Evolutionary conservation across 2,797 vertebrate species (phyloP).

Genomic region (Falco rusticolus): DNA sequence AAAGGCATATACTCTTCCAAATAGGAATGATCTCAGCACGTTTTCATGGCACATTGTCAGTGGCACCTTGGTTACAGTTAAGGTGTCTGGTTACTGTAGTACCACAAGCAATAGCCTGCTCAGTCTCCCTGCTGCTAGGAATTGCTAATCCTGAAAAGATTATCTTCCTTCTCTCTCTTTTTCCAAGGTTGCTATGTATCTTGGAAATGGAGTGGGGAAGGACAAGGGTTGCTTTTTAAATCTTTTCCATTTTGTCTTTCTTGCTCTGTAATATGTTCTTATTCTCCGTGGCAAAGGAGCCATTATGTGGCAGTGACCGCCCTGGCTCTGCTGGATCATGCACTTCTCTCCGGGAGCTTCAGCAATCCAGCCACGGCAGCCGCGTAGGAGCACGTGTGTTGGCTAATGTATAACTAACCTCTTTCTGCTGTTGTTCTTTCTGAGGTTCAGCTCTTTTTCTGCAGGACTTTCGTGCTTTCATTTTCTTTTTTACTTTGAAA

Average conservation of each 20-base stretch:
- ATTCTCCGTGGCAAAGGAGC: neutral
- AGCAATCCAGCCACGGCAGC: accelerated
- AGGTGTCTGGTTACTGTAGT: neutral
- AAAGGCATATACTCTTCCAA: neutral
- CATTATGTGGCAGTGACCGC: accelerated
- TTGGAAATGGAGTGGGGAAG: neutral
- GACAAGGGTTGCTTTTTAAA: neutral
- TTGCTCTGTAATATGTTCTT: neutral
- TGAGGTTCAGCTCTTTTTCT: neutral
- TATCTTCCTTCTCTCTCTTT: neutral
- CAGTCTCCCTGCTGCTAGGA: neutral
- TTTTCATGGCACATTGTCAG: neutral
- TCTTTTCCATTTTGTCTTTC: neutral
- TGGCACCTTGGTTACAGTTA: neutral
- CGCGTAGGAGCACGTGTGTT: neutral
- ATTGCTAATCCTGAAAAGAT: neutral
- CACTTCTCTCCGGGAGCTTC: neutral
- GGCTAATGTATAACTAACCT: constrained; percentile 48
- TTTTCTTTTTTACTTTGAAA: neutral
- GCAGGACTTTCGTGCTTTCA: neutral
- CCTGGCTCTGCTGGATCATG: neutral
- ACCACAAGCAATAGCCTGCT: neutral
- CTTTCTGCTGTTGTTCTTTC: neutral
- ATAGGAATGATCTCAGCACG: neutral
- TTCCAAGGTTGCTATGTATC: neutral